Evolutionary conservation across 2,797 vertebrate genomes (phyloP).

Genomic region (Anableps anableps): DNA sequence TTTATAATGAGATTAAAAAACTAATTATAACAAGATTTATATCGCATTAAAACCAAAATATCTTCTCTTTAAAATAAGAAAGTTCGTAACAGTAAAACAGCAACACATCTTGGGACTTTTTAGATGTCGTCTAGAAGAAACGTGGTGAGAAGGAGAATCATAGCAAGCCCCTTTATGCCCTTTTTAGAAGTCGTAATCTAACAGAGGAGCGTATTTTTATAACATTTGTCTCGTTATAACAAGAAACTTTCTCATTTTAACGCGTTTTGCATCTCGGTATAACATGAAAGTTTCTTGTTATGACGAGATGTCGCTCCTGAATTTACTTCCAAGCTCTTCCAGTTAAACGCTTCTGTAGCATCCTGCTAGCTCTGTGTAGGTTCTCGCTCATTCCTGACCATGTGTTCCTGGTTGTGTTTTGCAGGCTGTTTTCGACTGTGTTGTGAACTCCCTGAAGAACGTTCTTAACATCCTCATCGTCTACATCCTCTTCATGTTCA

Average conservation of each 20-base stretch:
- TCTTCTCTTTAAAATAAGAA: background rate
- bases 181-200: no score
- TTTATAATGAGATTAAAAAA: no score
- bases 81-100: background rate
- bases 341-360: no score
- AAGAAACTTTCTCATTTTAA: no score
- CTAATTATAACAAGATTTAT: no score
- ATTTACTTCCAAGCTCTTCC: no score
- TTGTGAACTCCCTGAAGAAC: conserved; percentile 98
- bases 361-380: background rate
- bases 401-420: conserved; percentile 8
- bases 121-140: no score
- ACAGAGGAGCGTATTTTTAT: no score
- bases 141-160: no score
- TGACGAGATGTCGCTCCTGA: background rate
- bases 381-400: background rate
- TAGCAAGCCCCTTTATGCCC: no score
- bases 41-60: background rate
- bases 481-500: conserved; percentile 99
- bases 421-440: conserved; percentile 98
- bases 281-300: background rate
- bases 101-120: background rate
- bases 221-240: no score
- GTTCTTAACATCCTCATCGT: conserved; percentile 98
- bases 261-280: no score